These are phyloP conservation scores for Lemur catta DNA, from an alignment of 2,797 vertebrate genomes.

Conservation along the genomic window DNA sequence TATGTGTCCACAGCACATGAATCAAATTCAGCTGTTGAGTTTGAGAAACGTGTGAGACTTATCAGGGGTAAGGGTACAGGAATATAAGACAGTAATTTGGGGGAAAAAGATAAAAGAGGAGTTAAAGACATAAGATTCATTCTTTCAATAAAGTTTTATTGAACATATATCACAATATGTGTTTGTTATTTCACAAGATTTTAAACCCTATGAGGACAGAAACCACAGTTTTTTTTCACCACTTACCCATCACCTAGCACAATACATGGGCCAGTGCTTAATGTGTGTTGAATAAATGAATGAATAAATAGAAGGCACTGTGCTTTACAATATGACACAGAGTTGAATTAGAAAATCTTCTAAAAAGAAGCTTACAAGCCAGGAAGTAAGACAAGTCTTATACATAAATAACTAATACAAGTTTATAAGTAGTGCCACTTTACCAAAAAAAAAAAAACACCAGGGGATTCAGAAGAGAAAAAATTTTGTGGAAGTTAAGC, in stretches of 20 bases:
- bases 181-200: neutral
- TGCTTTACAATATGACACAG: neutral
- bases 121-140: constrained; percentile 3
- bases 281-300: neutral
- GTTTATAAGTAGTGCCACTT: neutral
- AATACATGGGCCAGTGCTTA: neutral
- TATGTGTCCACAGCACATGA: neutral
- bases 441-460: neutral
- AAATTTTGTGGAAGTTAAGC: neutral
- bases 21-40: neutral
- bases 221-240: neutral
- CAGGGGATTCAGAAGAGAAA: neutral
- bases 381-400: neutral
- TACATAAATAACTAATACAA: neutral
- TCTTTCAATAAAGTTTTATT: constrained; percentile 1
- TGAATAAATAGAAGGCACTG: neutral
- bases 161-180: neutral
- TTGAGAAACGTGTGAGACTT: neutral
- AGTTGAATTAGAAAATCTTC: neutral
- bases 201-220: neutral
- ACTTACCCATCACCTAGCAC: neutral
- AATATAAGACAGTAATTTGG: neutral
- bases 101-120: neutral
- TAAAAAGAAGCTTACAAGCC: neutral
- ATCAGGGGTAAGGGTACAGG: neutral